Evolutionary conservation across 2,113 vertebrate genomes (phyloP).

Genomic region (Pithys albifrons): DNA sequence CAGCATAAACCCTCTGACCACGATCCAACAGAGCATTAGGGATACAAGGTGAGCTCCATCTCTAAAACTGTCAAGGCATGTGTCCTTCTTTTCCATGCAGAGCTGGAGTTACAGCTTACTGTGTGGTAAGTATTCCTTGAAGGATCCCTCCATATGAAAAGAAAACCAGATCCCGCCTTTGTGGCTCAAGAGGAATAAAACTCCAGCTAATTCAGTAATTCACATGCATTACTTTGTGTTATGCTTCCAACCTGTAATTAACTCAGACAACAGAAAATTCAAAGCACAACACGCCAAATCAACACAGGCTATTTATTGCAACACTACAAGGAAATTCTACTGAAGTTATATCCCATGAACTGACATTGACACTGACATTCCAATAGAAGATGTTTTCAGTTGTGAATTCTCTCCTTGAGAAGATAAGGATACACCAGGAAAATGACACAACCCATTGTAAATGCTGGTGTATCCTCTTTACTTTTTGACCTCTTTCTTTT

Average conservation of each 20-base stretch:
- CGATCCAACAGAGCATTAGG: not conserved
- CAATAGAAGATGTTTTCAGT: not conserved
- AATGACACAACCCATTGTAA: not conserved
- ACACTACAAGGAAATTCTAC: not conserved
- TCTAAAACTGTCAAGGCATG: not conserved
- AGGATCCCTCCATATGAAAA: not conserved
- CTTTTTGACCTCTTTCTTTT: not conserved
- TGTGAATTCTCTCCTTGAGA: not conserved
- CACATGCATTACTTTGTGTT: not conserved
- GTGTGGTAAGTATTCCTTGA: not conserved
- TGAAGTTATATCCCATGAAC: not conserved
- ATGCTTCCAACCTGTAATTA: conserved; percentile 43
- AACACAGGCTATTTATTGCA: conserved; percentile 53
- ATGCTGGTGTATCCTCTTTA: not conserved
- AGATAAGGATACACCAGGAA: not conserved
- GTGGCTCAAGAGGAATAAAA: not conserved
- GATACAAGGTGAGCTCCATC: not conserved
- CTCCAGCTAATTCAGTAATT: conserved; percentile 34
- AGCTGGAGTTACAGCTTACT: not conserved
- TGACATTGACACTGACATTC: not conserved
- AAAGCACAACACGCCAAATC: conserved; percentile 26
- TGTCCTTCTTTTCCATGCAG: not conserved
- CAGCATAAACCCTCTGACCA: not conserved
- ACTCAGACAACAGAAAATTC: conserved; percentile 43
- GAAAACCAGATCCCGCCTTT: not conserved